Base-by-base conservation (phyloP, 2,888 invertebrate species). In the Lomographa bimaculata region DNA sequence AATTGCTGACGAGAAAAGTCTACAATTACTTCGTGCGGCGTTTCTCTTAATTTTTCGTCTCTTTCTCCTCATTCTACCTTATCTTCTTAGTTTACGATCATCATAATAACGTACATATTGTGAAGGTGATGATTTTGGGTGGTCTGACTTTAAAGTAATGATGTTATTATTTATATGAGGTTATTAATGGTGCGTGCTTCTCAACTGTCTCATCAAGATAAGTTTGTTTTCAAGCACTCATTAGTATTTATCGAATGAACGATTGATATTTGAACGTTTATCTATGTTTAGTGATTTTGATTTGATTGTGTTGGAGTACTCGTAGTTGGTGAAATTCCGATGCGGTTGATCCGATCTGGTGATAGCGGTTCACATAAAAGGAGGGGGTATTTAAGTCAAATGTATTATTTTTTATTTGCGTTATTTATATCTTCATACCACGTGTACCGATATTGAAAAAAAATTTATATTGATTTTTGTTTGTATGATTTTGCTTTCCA, bases 121-220 rank as follows among this genome's bases (percentile, higher is more conserved):
- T 62, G 50, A 47, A 84, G 80, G 84, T 86, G 86, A 82, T 81
- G 86, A 86, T 85, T 86, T 86, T 84, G 87, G 87, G 87, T 89
- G 87, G 87, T 86, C 87, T 64, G 41, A 44, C 56, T 70, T 64
- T 60, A 53, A 71, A 66, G 75, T 76, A 85, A 82, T 79, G 79
- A 86, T 82, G 82, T 82, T 84, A 81, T 84, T 85, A 85, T 83
- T 77, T 79, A 76, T 79, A 77, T 60, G 55, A 63, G 64, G 63
- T 84, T 85, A 85, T 86, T 85, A 85, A 87, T 87, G 84, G 68
- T 72, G 64, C 54, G 26, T 60, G 54, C 57, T 54, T 51, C 57
- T 62, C 64, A 76, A 76, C 75, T 75, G 79, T 77, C 76, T 83
- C 81, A 84, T 84, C 84, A 78, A 84, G 83, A 85, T 85, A 79